Percentiles rank a stretch among this genome's conserved stretches.
Conservation (phyloP, 92 coral and sea anemone species). For the Zoanthus sociatus region DNA sequence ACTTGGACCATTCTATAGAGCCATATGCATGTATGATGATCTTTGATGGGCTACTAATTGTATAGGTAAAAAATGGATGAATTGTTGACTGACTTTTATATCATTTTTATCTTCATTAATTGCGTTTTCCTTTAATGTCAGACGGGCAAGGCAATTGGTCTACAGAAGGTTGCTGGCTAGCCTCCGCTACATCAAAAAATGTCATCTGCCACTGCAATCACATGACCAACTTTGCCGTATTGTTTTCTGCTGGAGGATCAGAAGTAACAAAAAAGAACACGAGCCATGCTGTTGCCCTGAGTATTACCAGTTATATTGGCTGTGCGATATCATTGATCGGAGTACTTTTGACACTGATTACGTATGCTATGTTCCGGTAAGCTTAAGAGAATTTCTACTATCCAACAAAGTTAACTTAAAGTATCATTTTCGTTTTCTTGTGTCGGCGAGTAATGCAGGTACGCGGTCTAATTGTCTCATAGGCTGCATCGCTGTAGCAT, state of each 20-base stretch:
- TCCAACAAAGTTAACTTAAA: no score
- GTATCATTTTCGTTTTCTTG: no score
- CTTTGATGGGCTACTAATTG: no score
- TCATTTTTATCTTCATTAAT: background rate
- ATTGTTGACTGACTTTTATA: no score
- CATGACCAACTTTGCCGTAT: conserved; percentile 84
- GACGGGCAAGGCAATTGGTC: conserved; percentile 58
- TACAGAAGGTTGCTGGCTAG: conserved; percentile 37
- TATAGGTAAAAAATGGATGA: no score
- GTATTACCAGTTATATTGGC: conserved; percentile 86
- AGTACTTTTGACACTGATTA: conserved; percentile 77
- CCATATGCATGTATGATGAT: no score
- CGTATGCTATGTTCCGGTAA: conserved; percentile 77
- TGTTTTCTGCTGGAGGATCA: conserved; percentile 66
- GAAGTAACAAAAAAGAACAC: conserved; percentile 20
- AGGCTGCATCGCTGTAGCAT: no score
- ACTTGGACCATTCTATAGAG: no score
- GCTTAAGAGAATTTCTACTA: background rate
- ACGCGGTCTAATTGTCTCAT: no score
- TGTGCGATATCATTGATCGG: conserved; percentile 88
- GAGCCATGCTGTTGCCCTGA: conserved; percentile 60
- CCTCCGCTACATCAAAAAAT: conserved; percentile 35
- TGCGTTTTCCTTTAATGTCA: background rate
- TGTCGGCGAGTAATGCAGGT: no score
- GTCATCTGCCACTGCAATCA: conserved; percentile 75